Conservation (phyloP, 2,113 vertebrate genomes). For the Etia nguti region DNA sequence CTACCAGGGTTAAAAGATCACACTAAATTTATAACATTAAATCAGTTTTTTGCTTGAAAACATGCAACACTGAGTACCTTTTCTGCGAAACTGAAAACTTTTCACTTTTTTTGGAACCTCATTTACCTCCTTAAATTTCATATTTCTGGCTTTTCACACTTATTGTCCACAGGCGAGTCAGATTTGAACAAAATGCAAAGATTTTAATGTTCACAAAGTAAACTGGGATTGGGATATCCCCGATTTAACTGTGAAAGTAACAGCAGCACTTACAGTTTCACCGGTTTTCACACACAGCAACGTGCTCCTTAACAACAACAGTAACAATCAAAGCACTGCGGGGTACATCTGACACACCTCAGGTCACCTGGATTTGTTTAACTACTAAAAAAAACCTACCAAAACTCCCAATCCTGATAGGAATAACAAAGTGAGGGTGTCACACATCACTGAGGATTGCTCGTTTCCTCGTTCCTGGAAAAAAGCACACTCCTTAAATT, state of each 20-base stretch:
- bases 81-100: neutral
- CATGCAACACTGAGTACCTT: neutral
- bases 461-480: neutral
- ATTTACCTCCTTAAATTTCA: neutral
- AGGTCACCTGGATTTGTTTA: neutral
- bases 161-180: neutral
- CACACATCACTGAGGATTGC: neutral
- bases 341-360: neutral
- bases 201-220: neutral
- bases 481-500: neutral
- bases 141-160: too few species aligned
- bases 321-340: neutral
- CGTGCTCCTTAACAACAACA: too few species aligned
- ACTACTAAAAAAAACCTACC: neutral
- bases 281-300: too few species aligned
- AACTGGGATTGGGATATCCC: too few species aligned
- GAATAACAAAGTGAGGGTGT: neutral
- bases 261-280: neutral
- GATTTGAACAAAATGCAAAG: neutral
- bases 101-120: neutral
- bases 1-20: neutral
- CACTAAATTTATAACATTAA: neutral
- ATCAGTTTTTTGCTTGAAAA: neutral
- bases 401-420: neutral
- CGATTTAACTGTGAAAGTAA: too few species aligned